Base-by-base conservation (phyloP, 2,888 invertebrate species). In the Microctonus aethiopoides region DNA sequence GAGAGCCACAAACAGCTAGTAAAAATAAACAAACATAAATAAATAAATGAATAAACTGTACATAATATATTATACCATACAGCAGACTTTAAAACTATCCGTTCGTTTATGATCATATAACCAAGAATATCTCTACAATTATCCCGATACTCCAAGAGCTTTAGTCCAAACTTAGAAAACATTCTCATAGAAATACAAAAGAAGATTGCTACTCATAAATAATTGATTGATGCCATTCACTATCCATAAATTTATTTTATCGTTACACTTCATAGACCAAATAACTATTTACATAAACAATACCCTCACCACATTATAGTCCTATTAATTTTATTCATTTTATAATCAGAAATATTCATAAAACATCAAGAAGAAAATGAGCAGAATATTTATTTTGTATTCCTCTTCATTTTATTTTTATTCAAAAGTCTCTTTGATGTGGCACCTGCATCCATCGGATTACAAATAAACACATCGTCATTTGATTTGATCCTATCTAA, bases 51-150 rank as follows among this genome's bases (percentile, higher is more conserved):
- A 46, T 24, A 56, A 34, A 51, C 57, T 56, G n/a, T n/a, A 62
- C 59, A 46, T 54, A 65, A 63, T 10, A 60, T 16, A 24, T 57
- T 51, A 54, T 54, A 16, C 54, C 62, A 60, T 57, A 39, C 62
- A 62, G 52, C 29, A 11, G 29, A 39, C 73, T 79, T 81, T 81
- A 83, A 84, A 84, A 84, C 84, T 83, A 83, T 13, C 1, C 26
- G 24, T 54, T 11, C 78, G 74, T 83, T 84, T 84, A 83, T 81
- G 78, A 75, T 79, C 80, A 79, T 79, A 75, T 82, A 82, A 46
- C 59, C 26, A 56, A 32, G 59, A 71, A 64, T 52, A 36, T 65
- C 36, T 46, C 11, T 57, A 22, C 39, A 51, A 67, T 32, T 26
- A 54, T 60, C n/a, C 29, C 5, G 13, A 32, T 20, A 2, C n/a